These are phyloP conservation scores for Ceyx erithaca DNA, from an alignment of 2,797 vertebrate species.

Conservation along the genomic window DNA sequence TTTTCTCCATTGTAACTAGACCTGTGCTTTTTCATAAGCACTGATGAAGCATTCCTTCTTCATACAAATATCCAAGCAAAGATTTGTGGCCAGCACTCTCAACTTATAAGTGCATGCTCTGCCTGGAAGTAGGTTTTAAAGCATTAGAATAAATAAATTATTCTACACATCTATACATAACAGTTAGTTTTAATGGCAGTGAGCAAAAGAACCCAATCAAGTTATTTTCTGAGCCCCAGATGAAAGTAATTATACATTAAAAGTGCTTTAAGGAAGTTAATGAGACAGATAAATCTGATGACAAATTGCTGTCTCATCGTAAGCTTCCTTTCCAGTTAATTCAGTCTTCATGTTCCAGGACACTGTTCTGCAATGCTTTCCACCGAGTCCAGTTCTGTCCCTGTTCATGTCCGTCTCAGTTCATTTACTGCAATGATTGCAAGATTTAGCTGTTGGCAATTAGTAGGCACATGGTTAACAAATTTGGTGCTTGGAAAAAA, in stretches of 20 bases:
- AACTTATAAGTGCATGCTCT: background rate
- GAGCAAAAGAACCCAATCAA: slow-evolving; percentile 8
- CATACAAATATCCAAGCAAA: background rate
- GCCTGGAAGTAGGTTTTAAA: background rate
- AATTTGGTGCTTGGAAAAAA: background rate
- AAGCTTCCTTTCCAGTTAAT: background rate
- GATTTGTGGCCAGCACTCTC: background rate
- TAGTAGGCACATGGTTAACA: background rate
- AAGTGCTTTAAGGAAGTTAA: slow-evolving; percentile 32
- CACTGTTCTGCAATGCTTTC: background rate
- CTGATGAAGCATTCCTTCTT: background rate
- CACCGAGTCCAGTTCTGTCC: background rate
- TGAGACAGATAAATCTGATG: slow-evolving; percentile 13
- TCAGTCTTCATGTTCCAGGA: background rate
- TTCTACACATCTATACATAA: background rate
- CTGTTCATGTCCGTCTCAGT: background rate
- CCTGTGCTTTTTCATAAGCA: background rate
- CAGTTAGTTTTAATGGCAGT: slow-evolving; percentile 14
- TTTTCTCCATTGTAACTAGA: background rate
- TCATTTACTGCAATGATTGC: background rate
- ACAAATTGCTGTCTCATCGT: background rate
- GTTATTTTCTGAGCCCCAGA: slow-evolving; percentile 26
- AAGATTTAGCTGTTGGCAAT: background rate
- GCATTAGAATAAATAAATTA: slow-evolving; percentile 27
- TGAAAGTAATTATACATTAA: slow-evolving; percentile 39